phyloP scores from a whole-genome alignment of 1,140 invertebrate species.

The Drosophila arawakana region DNA sequence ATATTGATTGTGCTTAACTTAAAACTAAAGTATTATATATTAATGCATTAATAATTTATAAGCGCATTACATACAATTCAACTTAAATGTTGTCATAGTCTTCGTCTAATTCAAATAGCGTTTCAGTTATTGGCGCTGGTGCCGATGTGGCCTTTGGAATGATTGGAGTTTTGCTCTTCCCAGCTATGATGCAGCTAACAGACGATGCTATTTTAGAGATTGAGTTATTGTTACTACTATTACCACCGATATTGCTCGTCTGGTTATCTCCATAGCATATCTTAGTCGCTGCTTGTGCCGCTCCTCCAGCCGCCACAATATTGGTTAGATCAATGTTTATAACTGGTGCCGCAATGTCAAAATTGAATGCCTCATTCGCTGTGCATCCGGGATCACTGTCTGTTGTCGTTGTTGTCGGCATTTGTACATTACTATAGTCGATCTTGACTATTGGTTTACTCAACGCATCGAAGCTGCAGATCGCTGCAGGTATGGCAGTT shows the following conservation, averaged over 20 bases:
- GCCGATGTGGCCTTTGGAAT: constrained; percentile 67
- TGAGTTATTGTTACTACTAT: constrained; percentile 57
- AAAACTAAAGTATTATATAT: constrained; percentile 55
- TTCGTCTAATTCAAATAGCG: constrained; percentile 83
- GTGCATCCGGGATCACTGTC: constrained; percentile 39
- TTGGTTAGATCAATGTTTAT: constrained; percentile 83
- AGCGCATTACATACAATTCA: constrained; percentile 64
- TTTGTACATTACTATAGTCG: constrained; percentile 79
- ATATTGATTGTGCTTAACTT: constrained; percentile 51
- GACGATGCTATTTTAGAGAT: constrained; percentile 34
- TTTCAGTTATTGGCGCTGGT: constrained; percentile 61
- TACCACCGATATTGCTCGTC: constrained; percentile 24
- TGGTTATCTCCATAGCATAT: constrained; percentile 46
- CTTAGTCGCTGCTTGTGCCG: constrained; percentile 28
- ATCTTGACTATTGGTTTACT: constrained; percentile 82
- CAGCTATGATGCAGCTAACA: constrained; percentile 53
- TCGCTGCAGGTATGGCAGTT: constrained; percentile 80
- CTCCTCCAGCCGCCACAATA: constrained; percentile 60
- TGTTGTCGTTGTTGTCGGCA: constrained; percentile 35
- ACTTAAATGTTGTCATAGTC: constrained; percentile 84
- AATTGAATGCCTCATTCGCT: constrained; percentile 56
- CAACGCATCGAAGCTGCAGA: constrained; percentile 75
- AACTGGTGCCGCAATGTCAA: constrained; percentile 66
- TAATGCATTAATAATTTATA: constrained; percentile 77
- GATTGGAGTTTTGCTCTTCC: constrained; percentile 70